Evolutionary conservation across 1,140 invertebrate genomes (phyloP).

Genomic region (Drosophila teissieri): DNA sequence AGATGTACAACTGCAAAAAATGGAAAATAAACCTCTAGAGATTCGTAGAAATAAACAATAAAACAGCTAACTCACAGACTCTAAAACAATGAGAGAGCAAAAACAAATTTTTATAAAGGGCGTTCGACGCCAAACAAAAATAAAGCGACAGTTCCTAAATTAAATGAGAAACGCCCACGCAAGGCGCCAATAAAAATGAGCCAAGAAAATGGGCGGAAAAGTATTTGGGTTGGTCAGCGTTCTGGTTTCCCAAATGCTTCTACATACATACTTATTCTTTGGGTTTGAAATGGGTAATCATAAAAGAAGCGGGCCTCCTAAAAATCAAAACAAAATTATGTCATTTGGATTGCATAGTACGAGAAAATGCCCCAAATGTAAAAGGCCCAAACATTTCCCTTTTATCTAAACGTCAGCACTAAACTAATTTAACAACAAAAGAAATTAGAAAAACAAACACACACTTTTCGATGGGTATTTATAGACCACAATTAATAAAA

Average conservation of each 20-base stretch:
- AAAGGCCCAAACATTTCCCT: slow-evolving; percentile 17
- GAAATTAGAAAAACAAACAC: slow-evolving; percentile 17
- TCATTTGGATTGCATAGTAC: slow-evolving; percentile 19
- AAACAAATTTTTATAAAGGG: slow-evolving; percentile 32
- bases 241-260: slow-evolving; percentile 21
- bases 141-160: slow-evolving; percentile 36
- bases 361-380: slow-evolving; percentile 4
- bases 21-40: slow-evolving; percentile 26
- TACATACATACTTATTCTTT: slow-evolving; percentile 11
- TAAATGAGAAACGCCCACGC: slow-evolving; percentile 59
- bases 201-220: slow-evolving; percentile 30
- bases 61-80: slow-evolving; percentile 1
- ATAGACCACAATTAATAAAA: slow-evolving; percentile 59
- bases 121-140: slow-evolving; percentile 35
- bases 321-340: slow-evolving; percentile 31
- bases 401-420: slow-evolving; percentile 23
- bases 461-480: slow-evolving; percentile 23
- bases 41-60: slow-evolving; percentile 29
- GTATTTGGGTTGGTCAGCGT: slow-evolving; percentile 42
- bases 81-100: not conserved
- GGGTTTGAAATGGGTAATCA: slow-evolving; percentile 1
- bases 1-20: slow-evolving; percentile 19
- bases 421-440: slow-evolving; percentile 34
- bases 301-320: slow-evolving; percentile 5
- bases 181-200: slow-evolving; percentile 36